Base-by-base conservation (phyloP, 2,797 vertebrate genomes). In the Neoniphon sammara region DNA sequence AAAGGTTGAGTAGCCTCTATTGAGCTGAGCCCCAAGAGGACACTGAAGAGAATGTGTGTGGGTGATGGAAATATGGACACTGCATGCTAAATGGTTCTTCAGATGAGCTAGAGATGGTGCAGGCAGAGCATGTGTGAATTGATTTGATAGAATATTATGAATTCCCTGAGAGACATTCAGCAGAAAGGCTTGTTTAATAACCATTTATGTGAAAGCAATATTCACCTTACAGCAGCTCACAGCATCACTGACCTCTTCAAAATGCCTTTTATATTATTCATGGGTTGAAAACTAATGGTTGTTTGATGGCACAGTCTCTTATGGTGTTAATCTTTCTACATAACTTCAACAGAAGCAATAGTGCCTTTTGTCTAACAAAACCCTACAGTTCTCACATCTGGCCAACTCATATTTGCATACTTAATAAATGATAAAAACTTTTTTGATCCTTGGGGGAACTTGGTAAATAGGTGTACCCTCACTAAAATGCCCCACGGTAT, bases 1-100 rank as follows among this genome's bases (percentile, higher is more conserved):
- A 77, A 82, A 81, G 84, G 73, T 57, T 66, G 31, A 82, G 66
- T 15, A 63, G 70, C 65, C 59, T 80, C 23, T 81, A 80, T 73
- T 73, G 55, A 72, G 39, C 9, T 56, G 44, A 25, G 23, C 25
- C 50, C 47, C 30, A 27, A n/a, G 36, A 46, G 39, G 58, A 39
- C 15, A 61, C 8, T 39, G 31, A 39, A 18, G n/a, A 31, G 11
- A 20, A 17, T 56, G 12, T 53, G n/a, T 60, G 57, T 56, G 34
- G 57, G 61, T 49, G 47, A 67, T 4, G 21, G 53, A 39, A 64
- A 75, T 20, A 30, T 23, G 15, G 54, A 34, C 47, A 56, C 0
- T 53, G 80, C 34, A 76, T 79, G 52, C 5, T 36, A 73, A 66
- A 71, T 68, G 20, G 61, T 57, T 79, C 2, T 84, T 88, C 50